Evolutionary conservation across 2,797 vertebrate genomes (phyloP).

Genomic region (Percopsis omiscomaycus): DNA sequence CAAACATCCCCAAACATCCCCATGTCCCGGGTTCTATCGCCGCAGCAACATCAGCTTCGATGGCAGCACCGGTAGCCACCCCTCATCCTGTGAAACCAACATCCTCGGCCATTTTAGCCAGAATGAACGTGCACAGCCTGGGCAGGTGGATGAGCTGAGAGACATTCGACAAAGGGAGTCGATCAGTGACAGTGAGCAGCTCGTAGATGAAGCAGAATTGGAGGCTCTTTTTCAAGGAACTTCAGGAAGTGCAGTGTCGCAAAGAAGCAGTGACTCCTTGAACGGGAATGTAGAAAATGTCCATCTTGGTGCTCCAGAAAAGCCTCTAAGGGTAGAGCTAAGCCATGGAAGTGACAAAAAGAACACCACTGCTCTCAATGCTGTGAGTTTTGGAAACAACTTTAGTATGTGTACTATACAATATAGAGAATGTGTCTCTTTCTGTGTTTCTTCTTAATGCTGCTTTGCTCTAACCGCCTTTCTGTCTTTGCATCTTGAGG

Average conservation of each 20-base stretch:
- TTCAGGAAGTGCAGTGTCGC: conserved; percentile 31
- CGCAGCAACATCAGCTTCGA: conserved; percentile 29
- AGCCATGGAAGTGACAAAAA: conserved; percentile 73
- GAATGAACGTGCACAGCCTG: conserved; percentile 21
- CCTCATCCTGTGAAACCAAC: conserved; percentile 24
- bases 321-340: conserved; percentile 50
- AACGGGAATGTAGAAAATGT: conserved; percentile 39
- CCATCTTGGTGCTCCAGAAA: conserved; percentile 28
- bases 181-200: conserved; percentile 47
- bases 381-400: conserved; percentile 79
- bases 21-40: conserved; percentile 30
- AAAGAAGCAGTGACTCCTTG: conserved; percentile 37
- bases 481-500: neutral
- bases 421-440: neutral
- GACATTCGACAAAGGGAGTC: conserved; percentile 34
- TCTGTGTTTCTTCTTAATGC: neutral
- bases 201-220: conserved; percentile 56
- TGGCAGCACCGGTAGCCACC: conserved; percentile 15
- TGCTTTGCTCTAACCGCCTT: neutral
- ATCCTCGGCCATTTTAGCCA: conserved; percentile 22
- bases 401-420: neutral
- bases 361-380: conserved; percentile 85
- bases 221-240: conserved; percentile 59
- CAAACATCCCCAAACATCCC: conserved; percentile 42
- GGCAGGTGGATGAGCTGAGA: conserved; percentile 33